Evolutionary conservation across 2,888 invertebrate genomes (phyloP), one percentile per base, ranked within the genome.

Genomic region (Polydrusus tereticollis): DNA sequence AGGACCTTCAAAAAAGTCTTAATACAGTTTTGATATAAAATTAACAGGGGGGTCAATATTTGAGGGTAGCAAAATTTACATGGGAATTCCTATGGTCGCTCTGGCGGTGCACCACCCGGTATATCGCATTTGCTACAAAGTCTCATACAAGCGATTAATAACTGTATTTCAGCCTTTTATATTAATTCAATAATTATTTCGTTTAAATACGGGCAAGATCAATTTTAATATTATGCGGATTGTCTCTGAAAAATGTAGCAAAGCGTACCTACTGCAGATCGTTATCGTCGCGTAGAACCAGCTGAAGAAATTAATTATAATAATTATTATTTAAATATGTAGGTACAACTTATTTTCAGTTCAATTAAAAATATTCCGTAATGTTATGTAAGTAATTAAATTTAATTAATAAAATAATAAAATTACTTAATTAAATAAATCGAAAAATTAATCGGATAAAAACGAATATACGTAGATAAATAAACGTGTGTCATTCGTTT

Each of bases 301-400:
- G 41, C 41, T 43, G 41, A 16, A 43, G 16, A 43, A 43, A 16
- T 29, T 29, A 29, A 29, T 43, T 43, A 43, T 43, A 43, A n/a
- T 18, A 43, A 43, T 43, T n/a, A 43, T 43, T 36, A 36, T 36
- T 36, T 36, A 36, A 36, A 43, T 43, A 14, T 2, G 5, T 29
- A 7, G 3, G 7, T 16, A 16, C 41, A 43, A 43, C 16, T 43
- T 43, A 14, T 43, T 16, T 43, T 43, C 14, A n/a, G 41, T 16
- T 6, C 16, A 43, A 43, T 43, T 43, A 43, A 43, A 36, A 41
- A 7, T 43, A 4, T 43, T 43, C 16, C 16, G 7, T 43, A 7
- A 16, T n/a, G 18, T 43, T 43, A 43, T 43, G 41, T 43, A 43
- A 43, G 41, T 43, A 43, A 43, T 43, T 43, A 43, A 16, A 43